Evolutionary conservation across 1,140 invertebrate species (phyloP), one percentile per base, ranked within the genome.

Genomic region (Propsilocerus akamusi): DNA sequence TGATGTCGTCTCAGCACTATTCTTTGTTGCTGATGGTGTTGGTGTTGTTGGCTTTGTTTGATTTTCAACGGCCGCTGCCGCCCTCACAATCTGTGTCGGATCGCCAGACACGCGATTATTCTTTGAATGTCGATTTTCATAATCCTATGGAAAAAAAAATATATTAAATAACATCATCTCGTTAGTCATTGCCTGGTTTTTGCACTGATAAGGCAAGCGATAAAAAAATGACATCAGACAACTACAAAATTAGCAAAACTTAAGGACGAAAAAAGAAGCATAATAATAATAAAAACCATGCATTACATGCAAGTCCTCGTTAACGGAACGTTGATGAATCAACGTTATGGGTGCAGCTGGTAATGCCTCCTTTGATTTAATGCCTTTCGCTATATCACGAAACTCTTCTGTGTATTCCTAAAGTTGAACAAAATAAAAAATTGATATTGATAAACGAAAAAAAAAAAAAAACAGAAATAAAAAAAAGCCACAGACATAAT

Each of bases 381-480:
- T 73, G 63, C 86, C 86, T 72, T 93, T 93, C 60, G 84, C 81
- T 72, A 95, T 95, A 71, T 94, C 90, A 58, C 90, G 78, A 72
- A 95, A 93, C 71, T 95, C 90, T 75, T 95, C 90, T 55, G 84
- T 89, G 72, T 94, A 95, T 71, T 94, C 90, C 90, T 95, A 75
- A 23, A 41, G 22, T 41, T 41, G 25, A 12, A 49, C 28, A 28
- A 49, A 49, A 23, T 12, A 8, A 30, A 49, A 49, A 53, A 34
- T 14, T n/a, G n/a, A n/a, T n/a, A n/a, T n/a, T n/a, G n/a, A n/a
- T n/a, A n/a, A n/a, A n/a, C n/a, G n/a, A 17, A 14, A 34, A 32
- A 46, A 46, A 17, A 53, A 32, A 41, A 46, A 49, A 24, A 26
- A 34, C n/a, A n/a, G n/a, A n/a, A n/a, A n/a, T n/a, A n/a, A 20